Percentiles rank a stretch among this genome's conserved stretches.
Conservation (phyloP, 2,797 vertebrate genomes). For the Bucorvus abyssinicus region DNA sequence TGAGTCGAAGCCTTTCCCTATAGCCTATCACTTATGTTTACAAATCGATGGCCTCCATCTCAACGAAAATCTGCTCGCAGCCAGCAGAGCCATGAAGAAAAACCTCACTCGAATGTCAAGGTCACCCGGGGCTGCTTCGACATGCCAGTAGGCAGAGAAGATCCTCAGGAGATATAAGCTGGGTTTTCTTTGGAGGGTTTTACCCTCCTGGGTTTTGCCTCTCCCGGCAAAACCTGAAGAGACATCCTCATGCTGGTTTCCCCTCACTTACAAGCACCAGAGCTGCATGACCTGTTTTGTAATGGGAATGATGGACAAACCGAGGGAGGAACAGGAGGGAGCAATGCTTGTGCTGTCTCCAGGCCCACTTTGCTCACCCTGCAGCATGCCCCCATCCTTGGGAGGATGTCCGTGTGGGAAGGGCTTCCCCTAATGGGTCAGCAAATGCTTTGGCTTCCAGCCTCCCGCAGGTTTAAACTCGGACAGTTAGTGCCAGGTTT, state of each 20-base stretch:
- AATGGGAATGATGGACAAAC: not conserved
- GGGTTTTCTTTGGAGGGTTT: not conserved
- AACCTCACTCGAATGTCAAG: not conserved
- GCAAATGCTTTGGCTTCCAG: not conserved
- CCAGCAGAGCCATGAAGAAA: not conserved
- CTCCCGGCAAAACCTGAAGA: not conserved
- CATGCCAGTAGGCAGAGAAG: not conserved
- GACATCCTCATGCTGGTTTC: not conserved
- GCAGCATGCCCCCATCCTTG: not conserved
- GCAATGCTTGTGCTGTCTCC: not conserved
- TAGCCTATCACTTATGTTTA: not conserved
- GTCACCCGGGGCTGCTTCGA: not conserved
- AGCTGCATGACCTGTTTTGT: not conserved
- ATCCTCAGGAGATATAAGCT: not conserved
- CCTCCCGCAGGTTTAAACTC: not conserved
- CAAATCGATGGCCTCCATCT: not conserved
- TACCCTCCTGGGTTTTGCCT: not conserved
- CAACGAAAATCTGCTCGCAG: not conserved
- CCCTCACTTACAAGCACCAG: accelerated
- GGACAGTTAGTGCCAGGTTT: not conserved
- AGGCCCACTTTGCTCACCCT: not conserved
- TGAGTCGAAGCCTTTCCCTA: not conserved
- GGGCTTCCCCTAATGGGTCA: not conserved
- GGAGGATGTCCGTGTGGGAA: not conserved
- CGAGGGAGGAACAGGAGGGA: not conserved